These are phyloP conservation scores for Menidia menidia DNA, from an alignment of 2,797 vertebrate genomes.

Conservation along the genomic window DNA sequence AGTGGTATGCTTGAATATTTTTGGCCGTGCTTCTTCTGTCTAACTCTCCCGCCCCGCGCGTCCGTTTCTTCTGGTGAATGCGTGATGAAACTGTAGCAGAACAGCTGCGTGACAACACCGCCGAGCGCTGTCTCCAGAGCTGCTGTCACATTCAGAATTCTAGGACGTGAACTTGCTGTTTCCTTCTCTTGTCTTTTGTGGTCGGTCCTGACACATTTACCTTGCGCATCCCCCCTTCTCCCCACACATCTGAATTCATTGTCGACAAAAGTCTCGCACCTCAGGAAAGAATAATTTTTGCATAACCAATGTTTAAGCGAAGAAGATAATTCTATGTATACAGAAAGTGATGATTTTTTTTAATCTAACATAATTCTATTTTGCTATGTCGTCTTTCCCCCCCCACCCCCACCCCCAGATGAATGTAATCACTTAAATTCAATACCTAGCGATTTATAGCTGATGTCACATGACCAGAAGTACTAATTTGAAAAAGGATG, in stretches of 20 bases:
- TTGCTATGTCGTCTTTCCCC: slow-evolving; percentile 76
- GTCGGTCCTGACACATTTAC: slow-evolving; percentile 6
- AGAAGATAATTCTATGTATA: slow-evolving; percentile 60
- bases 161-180: slow-evolving; percentile 8
- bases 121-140: slow-evolving; percentile 5
- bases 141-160: slow-evolving; percentile 31
- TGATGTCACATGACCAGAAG: slow-evolving; percentile 17
- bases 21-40: slow-evolving; percentile 7
- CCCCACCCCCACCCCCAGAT: slow-evolving; percentile 58
- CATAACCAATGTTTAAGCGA: slow-evolving; percentile 67
- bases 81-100: slow-evolving; percentile 24
- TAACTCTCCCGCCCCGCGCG: slow-evolving; percentile 21
- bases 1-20: slow-evolving; percentile 20
- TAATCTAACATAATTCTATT: slow-evolving; percentile 77
- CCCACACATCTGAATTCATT: slow-evolving; percentile 20
- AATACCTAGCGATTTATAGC: slow-evolving; percentile 10
- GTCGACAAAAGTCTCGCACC: slow-evolving; percentile 61
- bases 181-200: slow-evolving; percentile 13
- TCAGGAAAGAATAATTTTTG: slow-evolving; percentile 77
- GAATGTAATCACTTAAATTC: slow-evolving; percentile 67
- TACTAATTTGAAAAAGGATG: slow-evolving; percentile 41
- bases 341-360: slow-evolving; percentile 76
- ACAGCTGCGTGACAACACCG: slow-evolving; percentile 23
- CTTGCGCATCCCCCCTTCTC: not conserved
- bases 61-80: slow-evolving; percentile 12